These are phyloP conservation scores for Ceyx margarethae DNA, from an alignment of 2,113 vertebrate genomes.

Conservation along the genomic window DNA sequence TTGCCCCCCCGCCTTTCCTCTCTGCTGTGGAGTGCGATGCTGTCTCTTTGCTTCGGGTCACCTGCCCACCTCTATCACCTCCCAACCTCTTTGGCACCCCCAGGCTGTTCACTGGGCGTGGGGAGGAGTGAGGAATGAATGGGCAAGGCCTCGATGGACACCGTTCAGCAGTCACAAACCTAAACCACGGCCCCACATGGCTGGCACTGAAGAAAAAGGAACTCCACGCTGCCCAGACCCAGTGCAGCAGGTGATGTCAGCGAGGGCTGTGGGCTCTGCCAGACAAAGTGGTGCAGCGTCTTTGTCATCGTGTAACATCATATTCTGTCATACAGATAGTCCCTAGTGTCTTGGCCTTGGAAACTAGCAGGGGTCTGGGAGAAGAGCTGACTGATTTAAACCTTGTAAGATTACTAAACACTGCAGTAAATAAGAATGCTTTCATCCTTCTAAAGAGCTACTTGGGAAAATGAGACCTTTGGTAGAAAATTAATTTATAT, in stretches of 20 bases:
- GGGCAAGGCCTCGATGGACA: rapidly evolving
- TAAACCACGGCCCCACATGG: rapidly evolving
- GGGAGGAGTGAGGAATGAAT: no score
- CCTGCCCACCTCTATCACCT: no score
- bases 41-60: no score
- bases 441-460: neutral
- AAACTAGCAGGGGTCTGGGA: neutral
- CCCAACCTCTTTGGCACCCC: rapidly evolving
- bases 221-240: neutral
- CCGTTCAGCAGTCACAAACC: rapidly evolving
- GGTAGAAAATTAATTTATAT: neutral
- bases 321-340: rapidly evolving
- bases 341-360: neutral
- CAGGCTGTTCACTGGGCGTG: neutral
- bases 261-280: no score
- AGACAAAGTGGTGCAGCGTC: rapidly evolving
- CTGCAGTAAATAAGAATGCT: neutral
- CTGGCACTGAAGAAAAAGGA: rapidly evolving
- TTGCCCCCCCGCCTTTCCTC: neutral
- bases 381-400: neutral
- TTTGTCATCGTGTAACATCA: rapidly evolving
- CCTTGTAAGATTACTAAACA: neutral
- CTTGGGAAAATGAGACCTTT: neutral
- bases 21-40: neutral
- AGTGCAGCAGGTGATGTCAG: rapidly evolving